Base-by-base conservation (phyloP, 2,888 invertebrate genomes). In the Cepaea hortensis region DNA sequence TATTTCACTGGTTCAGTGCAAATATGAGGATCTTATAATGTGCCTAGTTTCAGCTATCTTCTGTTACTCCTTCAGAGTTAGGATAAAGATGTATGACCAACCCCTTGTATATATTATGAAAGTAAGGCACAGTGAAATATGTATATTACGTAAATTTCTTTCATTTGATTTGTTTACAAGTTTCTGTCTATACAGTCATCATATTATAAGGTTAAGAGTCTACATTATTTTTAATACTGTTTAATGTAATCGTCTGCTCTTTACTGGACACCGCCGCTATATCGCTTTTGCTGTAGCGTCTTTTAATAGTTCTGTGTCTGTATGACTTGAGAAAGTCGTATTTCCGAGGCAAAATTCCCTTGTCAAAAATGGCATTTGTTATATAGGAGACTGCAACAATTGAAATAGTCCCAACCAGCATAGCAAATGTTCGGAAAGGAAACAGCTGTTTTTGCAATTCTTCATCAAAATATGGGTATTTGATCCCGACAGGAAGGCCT, bases 401-500 rank as follows among this genome's bases (percentile, higher is more conserved):
- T 23, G 77, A 18, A 11, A 87, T n/a, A 9, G 89, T 84, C 20
- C 89, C 88, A 75, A 86, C 70, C 23, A 90, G 77, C 91, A 91
- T 91, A 72, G 88, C 68, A 48, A 90, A 88, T 4, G 91, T 90
- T 61, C 90, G 88, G 85, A 89, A 90, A 1, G 91, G 91, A 76
- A 91, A 91, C 13, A 89, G 61, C 84, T 91, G 91, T 2, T 61
- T 50, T n/a, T 88, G 88, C 9, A 75, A 70, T 13, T 62, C 85
- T 13, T 84, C 86, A 70, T 90, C 89, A 83, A 88, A 90, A 13
- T 85, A 82, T 9, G 91, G 91, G 81, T 86, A 91, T 46, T 88
- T 85, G 11, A 91, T 82, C 7, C 81, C 48, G 1, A 89, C 81
- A 0, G 90, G 90, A 5, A 91, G 70, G 0, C 97, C 96, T 93